Conservation (phyloP, 2,113 vertebrate genomes). For the Formicarius rufipectus region DNA sequence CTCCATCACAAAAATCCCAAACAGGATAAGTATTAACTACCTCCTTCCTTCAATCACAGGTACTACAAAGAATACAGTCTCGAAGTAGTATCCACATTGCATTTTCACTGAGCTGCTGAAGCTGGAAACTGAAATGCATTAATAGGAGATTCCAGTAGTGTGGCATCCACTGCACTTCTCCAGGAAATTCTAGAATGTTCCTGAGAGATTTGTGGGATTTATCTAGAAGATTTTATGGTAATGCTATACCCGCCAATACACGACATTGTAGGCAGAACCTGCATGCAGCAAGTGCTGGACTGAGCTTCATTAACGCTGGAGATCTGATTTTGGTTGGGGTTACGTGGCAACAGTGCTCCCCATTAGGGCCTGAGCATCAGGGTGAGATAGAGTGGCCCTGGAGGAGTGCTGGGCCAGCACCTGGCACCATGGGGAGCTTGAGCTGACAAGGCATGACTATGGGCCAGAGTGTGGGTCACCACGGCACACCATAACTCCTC, state of each 20-base stretch:
- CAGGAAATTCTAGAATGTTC: background rate
- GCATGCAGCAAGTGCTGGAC: too few species aligned
- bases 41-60: background rate
- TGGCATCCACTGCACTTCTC: background rate
- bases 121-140: background rate
- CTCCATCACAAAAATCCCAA: background rate
- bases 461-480: background rate
- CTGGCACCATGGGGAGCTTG: background rate
- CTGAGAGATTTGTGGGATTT: background rate
- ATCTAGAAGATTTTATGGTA: background rate
- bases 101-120: background rate
- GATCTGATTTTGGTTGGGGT: background rate
- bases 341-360: accelerated
- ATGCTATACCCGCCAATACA: too few species aligned
- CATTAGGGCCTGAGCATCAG: accelerated
- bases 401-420: accelerated
- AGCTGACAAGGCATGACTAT: background rate
- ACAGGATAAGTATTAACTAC: background rate
- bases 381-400: background rate
- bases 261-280: background rate
- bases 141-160: background rate
- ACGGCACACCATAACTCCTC: background rate
- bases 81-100: background rate
- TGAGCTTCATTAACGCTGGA: background rate
- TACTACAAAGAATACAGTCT: background rate